Evolutionary conservation across 2,797 vertebrate species (phyloP).

Genomic region (Lagodon rhomboides): DNA sequence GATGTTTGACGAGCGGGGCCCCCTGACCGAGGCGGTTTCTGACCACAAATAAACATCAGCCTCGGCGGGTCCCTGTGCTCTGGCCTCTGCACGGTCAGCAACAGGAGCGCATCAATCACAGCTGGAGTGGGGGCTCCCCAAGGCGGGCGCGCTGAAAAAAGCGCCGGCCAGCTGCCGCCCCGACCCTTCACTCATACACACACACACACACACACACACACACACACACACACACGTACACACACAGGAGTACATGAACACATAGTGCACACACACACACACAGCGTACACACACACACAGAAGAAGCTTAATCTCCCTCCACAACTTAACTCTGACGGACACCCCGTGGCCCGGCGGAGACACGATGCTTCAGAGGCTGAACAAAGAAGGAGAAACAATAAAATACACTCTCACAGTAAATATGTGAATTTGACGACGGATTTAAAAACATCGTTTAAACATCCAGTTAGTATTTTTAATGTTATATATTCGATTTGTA

Average conservation of each 20-base stretch:
- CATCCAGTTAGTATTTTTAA: not conserved
- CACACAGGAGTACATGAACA: constrained; percentile 11
- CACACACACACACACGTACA: too few relatives aligned
- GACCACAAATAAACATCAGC: constrained; percentile 85
- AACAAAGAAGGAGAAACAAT: constrained; percentile 51
- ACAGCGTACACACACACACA: constrained; percentile 5
- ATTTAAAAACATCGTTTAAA: not conserved
- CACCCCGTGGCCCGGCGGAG: constrained; percentile 28
- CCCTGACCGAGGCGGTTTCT: constrained; percentile 78
- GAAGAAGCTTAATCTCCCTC: constrained; percentile 55
- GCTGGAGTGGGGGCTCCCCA: constrained; percentile 75
- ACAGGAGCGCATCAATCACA: constrained; percentile 84
- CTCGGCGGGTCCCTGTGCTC: constrained; percentile 72
- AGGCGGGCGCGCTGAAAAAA: constrained; percentile 65
- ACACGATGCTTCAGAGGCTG: constrained; percentile 27
- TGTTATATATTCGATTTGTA: not conserved
- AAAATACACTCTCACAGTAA: constrained; percentile 4
- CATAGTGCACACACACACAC: not conserved
- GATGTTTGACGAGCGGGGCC: constrained; percentile 79
- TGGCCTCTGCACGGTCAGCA: constrained; percentile 76
- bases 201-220: constrained; percentile 28
- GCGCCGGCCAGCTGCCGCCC: constrained; percentile 69
- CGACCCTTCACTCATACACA: constrained; percentile 55
- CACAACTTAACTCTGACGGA: constrained; percentile 60
- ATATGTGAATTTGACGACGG: constrained; percentile 11